phyloP scores from a whole-genome alignment of 2,113 vertebrate species.

The Poeciliopsis occidentalis region DNA sequence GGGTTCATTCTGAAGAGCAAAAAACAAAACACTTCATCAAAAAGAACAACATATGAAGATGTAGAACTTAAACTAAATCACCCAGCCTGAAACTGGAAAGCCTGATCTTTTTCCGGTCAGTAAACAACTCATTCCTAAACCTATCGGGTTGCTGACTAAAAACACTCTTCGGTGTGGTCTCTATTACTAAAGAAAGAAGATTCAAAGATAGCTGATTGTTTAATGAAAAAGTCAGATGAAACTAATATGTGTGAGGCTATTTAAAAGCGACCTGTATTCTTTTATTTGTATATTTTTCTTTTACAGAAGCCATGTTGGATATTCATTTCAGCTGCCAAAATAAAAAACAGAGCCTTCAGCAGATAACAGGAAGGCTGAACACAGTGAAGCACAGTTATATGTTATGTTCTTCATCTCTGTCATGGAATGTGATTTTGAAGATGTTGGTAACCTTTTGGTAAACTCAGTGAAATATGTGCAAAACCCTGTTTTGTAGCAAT shows the following conservation, averaged over 20 bases:
- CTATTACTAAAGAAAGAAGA: neutral
- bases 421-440: too few species aligned
- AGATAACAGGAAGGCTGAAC: too few species aligned
- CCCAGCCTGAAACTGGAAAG: neutral
- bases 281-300: too few species aligned
- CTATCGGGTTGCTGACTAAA: neutral
- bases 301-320: too few species aligned
- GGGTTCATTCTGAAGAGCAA: conserved; percentile 90
- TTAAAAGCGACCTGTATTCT: neutral
- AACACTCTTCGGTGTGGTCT: neutral
- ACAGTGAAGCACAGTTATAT: too few species aligned
- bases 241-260: neutral
- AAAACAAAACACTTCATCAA: neutral
- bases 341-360: too few species aligned
- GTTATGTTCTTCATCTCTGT: too few species aligned
- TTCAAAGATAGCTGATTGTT: neutral
- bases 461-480: neutral
- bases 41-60: neutral
- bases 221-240: neutral
- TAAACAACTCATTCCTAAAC: neutral
- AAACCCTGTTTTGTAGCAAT: too few species aligned
- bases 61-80: neutral
- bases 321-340: too few species aligned
- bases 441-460: neutral
- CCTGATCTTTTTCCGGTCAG: too few species aligned